Evolutionary conservation across 2,888 invertebrate species (phyloP), one percentile per base, ranked within the genome.

Genomic region (Melitaea athalia): DNA sequence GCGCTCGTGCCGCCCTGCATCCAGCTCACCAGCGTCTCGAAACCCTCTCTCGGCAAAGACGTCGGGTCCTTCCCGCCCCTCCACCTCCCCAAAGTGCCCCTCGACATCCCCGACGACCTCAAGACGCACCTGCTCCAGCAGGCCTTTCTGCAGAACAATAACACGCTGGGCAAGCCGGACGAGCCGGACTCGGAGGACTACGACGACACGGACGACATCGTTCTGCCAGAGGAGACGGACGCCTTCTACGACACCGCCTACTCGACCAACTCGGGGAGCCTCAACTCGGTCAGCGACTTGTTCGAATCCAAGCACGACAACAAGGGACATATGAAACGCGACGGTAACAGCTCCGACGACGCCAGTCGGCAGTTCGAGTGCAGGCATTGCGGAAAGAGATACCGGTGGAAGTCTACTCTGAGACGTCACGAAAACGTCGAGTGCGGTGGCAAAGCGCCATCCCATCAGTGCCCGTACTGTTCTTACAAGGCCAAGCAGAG

Each of bases 351-450:
- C 76, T 84, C 85, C 80, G 89, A 94, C 81, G 94, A 94, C 79
- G 92, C 94, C 43, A 89, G 89, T 76, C 89, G 94, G 5, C 95
- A 95, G 81, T 97, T 96, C 87, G 94, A 96, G 61, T 97, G 97
- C 82, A 94, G 96, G 63, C 96, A 96, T 83, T 97, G 97, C 89
- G 97, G 97, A 73, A 97, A 97, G 86, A 94, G 95, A 75, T 97
- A 97, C 87, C 95, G 97, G 79, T 97, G 97, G 97, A 97, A 96
- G 89, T 96, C 96, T 62, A 97, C 97, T 70, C 93, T 97, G 93
- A 94, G 96, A 12, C 94, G 96, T 5, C 97, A 97, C 89, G 96
- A 96, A 87, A 96, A 95, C 91, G 96, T 96, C 72, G 97, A 97
- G 87, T 97, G 97, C 87, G 96, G 96, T 57, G 96, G 96, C 74